phyloP scores from a whole-genome alignment of 2,888 invertebrate genomes.

The Drosophila peninsularis region DNA sequence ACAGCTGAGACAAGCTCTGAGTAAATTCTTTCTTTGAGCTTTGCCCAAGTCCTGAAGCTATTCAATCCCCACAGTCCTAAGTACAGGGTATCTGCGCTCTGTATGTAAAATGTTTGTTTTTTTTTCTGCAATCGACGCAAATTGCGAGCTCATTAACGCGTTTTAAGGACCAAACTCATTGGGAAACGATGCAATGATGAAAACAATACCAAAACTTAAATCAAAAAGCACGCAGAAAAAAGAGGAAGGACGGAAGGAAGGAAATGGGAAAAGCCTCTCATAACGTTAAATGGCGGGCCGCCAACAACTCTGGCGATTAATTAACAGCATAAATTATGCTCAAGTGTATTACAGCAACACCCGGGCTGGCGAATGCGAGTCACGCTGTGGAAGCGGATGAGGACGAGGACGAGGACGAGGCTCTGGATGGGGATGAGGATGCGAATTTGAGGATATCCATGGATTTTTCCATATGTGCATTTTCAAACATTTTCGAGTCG shows the following conservation, averaged over 20 bases:
- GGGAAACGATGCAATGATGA: slow-evolving; percentile 19
- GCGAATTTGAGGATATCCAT: slow-evolving; percentile 38
- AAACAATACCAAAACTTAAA: slow-evolving; percentile 38
- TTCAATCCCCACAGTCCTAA: neutral
- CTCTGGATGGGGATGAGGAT: neutral
- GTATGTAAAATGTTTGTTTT: neutral
- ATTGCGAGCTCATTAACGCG: slow-evolving; percentile 55
- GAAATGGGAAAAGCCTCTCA: slow-evolving; percentile 19
- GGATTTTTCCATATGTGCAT: slow-evolving; percentile 51
- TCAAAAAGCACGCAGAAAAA: neutral
- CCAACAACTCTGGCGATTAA: slow-evolving; percentile 62
- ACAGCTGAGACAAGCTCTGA: neutral
- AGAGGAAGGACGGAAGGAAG: neutral
- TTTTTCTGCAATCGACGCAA: slow-evolving; percentile 23
- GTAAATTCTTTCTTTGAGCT: too few species aligned
- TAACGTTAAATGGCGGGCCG: slow-evolving; percentile 46
- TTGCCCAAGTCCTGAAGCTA: neutral
- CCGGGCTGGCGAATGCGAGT: slow-evolving; percentile 17
- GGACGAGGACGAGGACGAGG: neutral
- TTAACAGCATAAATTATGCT: slow-evolving; percentile 81
- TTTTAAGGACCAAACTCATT: slow-evolving; percentile 39
- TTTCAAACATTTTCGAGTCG: slow-evolving; percentile 54
- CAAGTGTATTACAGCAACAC: slow-evolving; percentile 76
- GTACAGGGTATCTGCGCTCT: neutral
- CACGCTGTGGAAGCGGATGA: neutral